These are phyloP conservation scores for Tachina grossa DNA, from an alignment of 2,888 invertebrate genomes.

Conservation along the genomic window DNA sequence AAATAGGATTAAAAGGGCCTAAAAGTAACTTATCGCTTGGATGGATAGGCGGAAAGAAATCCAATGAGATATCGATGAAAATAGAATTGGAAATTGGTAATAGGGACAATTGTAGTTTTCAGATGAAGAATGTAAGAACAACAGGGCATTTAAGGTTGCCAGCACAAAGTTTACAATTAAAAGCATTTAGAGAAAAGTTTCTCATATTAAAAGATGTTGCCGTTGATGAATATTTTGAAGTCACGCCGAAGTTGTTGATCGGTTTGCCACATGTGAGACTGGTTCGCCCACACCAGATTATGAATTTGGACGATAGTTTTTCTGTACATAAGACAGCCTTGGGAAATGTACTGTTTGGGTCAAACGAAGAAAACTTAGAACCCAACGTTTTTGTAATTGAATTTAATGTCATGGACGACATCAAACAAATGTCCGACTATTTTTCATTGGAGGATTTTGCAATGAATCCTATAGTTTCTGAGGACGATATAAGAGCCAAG, in stretches of 20 bases:
- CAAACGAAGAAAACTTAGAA: conserved; percentile 27
- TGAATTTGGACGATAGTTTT: conserved; percentile 44
- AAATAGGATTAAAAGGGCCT: no score
- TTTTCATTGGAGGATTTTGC: conserved; percentile 45
- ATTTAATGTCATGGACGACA: conserved; percentile 7
- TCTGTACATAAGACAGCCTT: conserved; percentile 26
- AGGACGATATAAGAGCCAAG: conserved; percentile 46
- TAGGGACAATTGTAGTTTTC: no score
- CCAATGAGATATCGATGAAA: no score
- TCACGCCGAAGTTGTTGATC: conserved; percentile 7
- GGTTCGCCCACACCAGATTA: conserved; percentile 18
- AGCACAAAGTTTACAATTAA: no score
- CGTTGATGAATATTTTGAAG: conserved; percentile 17
- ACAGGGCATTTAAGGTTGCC: no score
- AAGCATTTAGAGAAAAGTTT: no score
- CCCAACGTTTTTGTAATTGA: no score
- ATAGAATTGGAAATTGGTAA: no score
- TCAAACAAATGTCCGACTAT: background rate
- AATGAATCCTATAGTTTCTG: conserved; percentile 35
- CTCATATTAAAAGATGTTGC: no score
- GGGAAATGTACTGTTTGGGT: conserved; percentile 25
- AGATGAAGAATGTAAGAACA: no score
- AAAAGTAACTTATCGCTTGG: no score
- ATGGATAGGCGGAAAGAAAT: no score
- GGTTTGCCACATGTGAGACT: conserved; percentile 14